These are phyloP conservation scores for Rhea pennata DNA, from an alignment of 2,113 vertebrate species.

Conservation along the genomic window DNA sequence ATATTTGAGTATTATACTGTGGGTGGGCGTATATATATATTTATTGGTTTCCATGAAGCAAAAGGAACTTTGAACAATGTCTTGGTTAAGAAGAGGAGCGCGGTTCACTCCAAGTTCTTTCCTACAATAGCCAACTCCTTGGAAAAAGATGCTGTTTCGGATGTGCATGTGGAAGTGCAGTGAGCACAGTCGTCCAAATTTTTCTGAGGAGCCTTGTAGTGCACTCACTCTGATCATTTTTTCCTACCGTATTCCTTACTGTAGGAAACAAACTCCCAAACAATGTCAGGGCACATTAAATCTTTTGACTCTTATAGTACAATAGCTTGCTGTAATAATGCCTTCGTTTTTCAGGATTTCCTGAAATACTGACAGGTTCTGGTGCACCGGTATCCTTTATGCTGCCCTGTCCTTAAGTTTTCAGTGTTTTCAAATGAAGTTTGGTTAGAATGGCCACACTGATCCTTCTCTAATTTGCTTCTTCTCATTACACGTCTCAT, in stretches of 20 bases:
- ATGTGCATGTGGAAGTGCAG: not conserved
- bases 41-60: not conserved
- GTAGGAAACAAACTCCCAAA: not conserved
- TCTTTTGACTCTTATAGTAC: not conserved
- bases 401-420: not conserved
- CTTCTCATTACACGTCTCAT: not conserved
- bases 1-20: no score
- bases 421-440: not conserved
- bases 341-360: not conserved
- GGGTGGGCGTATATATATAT: not conserved
- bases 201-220: not conserved
- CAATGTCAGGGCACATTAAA: not conserved
- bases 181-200: not conserved
- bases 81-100: not conserved
- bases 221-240: not conserved
- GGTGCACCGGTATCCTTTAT: not conserved
- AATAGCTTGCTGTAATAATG: not conserved
- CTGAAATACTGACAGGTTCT: not conserved
- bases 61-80: not conserved
- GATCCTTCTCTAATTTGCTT: not conserved
- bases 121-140: not conserved
- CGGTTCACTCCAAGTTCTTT: not conserved
- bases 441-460: not conserved
- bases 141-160: not conserved
- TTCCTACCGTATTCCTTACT: not conserved